phyloP scores from a whole-genome alignment of 2,113 vertebrate genomes.

The Zosterops hypoxanthus region DNA sequence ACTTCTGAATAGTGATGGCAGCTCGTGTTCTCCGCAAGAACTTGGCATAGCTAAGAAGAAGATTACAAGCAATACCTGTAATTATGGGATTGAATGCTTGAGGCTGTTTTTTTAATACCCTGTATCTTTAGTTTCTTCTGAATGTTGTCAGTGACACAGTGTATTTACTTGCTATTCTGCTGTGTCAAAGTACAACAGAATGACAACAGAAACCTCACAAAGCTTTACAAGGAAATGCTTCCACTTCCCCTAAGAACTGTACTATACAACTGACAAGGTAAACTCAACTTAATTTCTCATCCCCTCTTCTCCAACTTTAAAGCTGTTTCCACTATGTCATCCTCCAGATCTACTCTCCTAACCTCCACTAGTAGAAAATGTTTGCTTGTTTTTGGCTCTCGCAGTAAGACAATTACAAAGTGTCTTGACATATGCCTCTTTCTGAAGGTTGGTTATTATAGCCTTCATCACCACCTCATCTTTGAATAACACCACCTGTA shows the following conservation, averaged over 20 bases:
- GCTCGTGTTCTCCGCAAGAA: constrained; percentile 91
- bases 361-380: background rate
- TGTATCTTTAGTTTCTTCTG: background rate
- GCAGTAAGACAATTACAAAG: background rate
- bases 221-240: background rate
- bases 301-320: background rate
- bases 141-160: background rate
- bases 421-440: background rate
- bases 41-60: constrained; percentile 80
- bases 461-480: background rate
- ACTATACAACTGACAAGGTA: background rate
- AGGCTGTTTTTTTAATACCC: background rate
- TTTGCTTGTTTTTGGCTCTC: background rate
- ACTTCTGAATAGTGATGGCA: constrained; percentile 90
- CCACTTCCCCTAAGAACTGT: background rate
- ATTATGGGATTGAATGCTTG: background rate
- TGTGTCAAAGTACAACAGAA: background rate
- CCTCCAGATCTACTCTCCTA: background rate
- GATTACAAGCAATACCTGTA: background rate
- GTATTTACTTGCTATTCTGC: background rate
- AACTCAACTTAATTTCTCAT: background rate
- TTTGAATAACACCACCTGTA: background rate
- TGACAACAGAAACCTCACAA: background rate
- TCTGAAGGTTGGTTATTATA: background rate
- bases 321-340: background rate